phyloP scores from a whole-genome alignment of 2,888 invertebrate species.

The Alcis repandata region DNA sequence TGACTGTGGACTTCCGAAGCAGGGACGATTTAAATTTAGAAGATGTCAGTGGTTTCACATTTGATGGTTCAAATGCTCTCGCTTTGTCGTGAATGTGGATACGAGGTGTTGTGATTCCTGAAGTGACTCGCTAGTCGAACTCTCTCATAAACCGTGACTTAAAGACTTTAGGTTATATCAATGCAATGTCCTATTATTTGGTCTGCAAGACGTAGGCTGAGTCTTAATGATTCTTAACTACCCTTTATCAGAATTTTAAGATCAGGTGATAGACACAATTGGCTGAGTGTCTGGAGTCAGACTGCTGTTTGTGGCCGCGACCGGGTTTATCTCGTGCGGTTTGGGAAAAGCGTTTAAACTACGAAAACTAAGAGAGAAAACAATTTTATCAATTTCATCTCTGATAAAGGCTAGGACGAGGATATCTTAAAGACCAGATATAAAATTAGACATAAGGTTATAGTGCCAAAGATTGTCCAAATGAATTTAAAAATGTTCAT shows the following conservation, averaged over 20 bases:
- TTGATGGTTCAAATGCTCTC: slow-evolving; percentile 15
- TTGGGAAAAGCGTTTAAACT: no score
- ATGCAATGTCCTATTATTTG: slow-evolving; percentile 71
- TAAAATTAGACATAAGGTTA: slow-evolving; percentile 70
- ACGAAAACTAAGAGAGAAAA: background rate
- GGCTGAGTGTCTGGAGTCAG: no score
- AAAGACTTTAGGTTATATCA: slow-evolving; percentile 46
- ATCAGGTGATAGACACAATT: no score
- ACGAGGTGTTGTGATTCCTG: slow-evolving; percentile 31
- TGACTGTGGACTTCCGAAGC: slow-evolving; percentile 23
- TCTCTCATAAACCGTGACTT: slow-evolving; percentile 40
- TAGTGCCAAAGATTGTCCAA: slow-evolving; percentile 86
- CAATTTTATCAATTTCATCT: slow-evolving; percentile 1
- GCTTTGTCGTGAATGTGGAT: slow-evolving; percentile 19
- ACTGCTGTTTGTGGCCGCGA: no score
- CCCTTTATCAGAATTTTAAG: slow-evolving; percentile 8
- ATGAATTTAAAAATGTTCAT: slow-evolving; percentile 74
- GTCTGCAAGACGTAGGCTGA: slow-evolving; percentile 59
- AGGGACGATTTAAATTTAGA: background rate
- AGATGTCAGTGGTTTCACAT: slow-evolving; percentile 8
- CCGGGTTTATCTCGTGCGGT: no score
- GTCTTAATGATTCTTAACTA: slow-evolving; percentile 6
- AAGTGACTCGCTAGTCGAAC: slow-evolving; percentile 45
- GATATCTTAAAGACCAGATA: slow-evolving; percentile 4
- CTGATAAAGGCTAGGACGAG: slow-evolving; percentile 12